These are phyloP conservation scores for Lepidochrysops patricia DNA, from an alignment of 2,888 invertebrate species.

Conservation along the genomic window DNA sequence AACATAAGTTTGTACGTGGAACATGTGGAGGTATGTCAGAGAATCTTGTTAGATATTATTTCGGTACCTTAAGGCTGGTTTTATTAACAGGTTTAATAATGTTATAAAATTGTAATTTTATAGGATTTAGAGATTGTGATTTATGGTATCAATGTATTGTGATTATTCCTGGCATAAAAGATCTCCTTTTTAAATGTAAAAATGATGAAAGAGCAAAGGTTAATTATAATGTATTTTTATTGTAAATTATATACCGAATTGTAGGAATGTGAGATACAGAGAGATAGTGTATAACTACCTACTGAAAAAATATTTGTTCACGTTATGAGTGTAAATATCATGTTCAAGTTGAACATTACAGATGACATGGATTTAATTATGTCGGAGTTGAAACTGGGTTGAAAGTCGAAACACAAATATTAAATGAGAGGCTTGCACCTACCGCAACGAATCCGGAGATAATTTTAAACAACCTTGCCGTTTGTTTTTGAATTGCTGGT, in stretches of 20 bases:
- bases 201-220: too few relatives aligned
- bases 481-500: not conserved
- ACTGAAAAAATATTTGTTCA: not conserved
- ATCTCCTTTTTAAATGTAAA: too few relatives aligned
- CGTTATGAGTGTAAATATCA: not conserved
- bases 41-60: not conserved
- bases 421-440: conserved; percentile 53
- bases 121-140: too few relatives aligned
- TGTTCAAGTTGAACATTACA: conserved; percentile 9
- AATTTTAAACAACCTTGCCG: not conserved
- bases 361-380: conserved; percentile 47
- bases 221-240: too few relatives aligned
- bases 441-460: not conserved
- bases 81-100: too few relatives aligned
- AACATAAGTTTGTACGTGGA: not conserved
- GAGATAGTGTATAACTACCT: too few relatives aligned
- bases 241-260: too few relatives aligned
- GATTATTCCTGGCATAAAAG: too few relatives aligned
- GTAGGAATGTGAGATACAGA: too few relatives aligned
- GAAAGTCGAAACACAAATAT: conserved; percentile 57
- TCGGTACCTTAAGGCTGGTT: too few relatives aligned
- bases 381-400: conserved; percentile 53
- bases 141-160: too few relatives aligned
- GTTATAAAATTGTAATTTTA: too few relatives aligned
- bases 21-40: not conserved